Percentiles rank a stretch among this genome's conserved stretches.
These are phyloP conservation scores for Eledone cirrhosa DNA, from an alignment of 2,888 invertebrate genomes.

Conservation along the genomic window DNA sequence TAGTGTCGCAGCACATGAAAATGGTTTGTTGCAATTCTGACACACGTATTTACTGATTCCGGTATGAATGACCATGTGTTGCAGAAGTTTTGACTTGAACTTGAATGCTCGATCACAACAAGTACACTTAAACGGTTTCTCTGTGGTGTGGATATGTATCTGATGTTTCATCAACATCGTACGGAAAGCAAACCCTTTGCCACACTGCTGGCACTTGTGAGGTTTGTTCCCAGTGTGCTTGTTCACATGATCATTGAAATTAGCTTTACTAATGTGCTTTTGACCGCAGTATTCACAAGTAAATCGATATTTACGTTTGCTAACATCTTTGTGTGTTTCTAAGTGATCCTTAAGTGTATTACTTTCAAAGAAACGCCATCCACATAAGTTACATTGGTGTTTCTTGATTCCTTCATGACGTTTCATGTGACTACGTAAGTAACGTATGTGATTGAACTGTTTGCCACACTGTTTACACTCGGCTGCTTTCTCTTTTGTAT, in stretches of 20 bases:
- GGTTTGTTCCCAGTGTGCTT: constrained; percentile 54
- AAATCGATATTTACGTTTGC: constrained; percentile 43
- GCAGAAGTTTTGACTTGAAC: constrained; percentile 42
- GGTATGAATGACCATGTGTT: constrained; percentile 48
- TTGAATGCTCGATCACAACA: constrained; percentile 50
- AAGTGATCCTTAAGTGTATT: constrained; percentile 45
- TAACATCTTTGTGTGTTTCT: constrained; percentile 47
- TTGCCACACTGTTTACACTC: constrained; percentile 42
- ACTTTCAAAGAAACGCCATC: constrained; percentile 39
- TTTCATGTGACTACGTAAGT: constrained; percentile 44
- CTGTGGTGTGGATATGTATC: constrained; percentile 44
- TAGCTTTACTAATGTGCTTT: constrained; percentile 42
- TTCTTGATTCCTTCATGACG: constrained; percentile 42
- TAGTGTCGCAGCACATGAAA: constrained; percentile 40
- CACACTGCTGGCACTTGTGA: constrained; percentile 47
- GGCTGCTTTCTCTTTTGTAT: constrained; percentile 35
- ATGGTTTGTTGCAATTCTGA: constrained; percentile 40
- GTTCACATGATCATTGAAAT: constrained; percentile 50
- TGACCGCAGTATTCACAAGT: constrained; percentile 47
- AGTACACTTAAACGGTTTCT: constrained; percentile 46
- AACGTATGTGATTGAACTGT: constrained; percentile 39
- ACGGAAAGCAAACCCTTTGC: constrained; percentile 45
- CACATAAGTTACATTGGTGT: constrained; percentile 39
- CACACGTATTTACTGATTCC: constrained; percentile 45
- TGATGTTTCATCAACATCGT: constrained; percentile 49